phyloP scores from a whole-genome alignment of 1,140 invertebrate species.

The Platyura marginata region DNA sequence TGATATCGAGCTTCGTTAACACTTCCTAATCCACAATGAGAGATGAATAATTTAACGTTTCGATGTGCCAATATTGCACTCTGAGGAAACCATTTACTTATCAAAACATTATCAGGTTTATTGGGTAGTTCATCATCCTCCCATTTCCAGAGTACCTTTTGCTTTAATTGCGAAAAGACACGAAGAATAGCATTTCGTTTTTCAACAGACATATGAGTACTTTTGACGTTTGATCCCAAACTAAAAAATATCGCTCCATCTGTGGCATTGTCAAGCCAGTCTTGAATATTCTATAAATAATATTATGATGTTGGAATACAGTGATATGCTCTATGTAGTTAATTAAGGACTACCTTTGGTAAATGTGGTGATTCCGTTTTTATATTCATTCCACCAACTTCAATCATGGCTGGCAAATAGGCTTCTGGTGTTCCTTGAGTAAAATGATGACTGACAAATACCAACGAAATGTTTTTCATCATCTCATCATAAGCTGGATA shows the following conservation, averaged over 20 bases:
- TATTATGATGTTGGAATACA: neutral
- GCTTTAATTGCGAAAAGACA: conserved; percentile 27
- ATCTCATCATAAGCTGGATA: neutral
- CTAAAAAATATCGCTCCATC: conserved; percentile 25
- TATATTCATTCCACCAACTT: conserved; percentile 38
- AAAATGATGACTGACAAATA: conserved; percentile 29
- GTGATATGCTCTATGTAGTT: neutral
- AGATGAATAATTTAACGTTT: conserved; percentile 29
- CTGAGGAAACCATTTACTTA: conserved; percentile 33
- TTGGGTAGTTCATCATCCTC: conserved; percentile 22
- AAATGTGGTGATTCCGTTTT: conserved; percentile 14
- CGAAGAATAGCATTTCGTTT: conserved; percentile 7
- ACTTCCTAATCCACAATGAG: conserved; percentile 33
- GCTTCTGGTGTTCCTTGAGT: conserved; percentile 25
- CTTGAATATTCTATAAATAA: conserved; percentile 13
- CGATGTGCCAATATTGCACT: conserved; percentile 20
- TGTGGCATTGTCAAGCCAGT: conserved; percentile 11
- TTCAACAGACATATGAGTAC: conserved; percentile 5
- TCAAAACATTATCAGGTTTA: conserved; percentile 27
- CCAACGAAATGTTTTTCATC: conserved; percentile 15
- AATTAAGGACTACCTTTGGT: conserved; percentile 11
- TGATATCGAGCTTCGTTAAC: conserved; percentile 19
- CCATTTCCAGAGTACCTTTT: conserved; percentile 41
- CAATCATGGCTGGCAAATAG: conserved; percentile 30
- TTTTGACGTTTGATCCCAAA: conserved; percentile 12